Evolutionary conservation across 1,140 invertebrate genomes (phyloP).

Genomic region (Linepithema humile): DNA sequence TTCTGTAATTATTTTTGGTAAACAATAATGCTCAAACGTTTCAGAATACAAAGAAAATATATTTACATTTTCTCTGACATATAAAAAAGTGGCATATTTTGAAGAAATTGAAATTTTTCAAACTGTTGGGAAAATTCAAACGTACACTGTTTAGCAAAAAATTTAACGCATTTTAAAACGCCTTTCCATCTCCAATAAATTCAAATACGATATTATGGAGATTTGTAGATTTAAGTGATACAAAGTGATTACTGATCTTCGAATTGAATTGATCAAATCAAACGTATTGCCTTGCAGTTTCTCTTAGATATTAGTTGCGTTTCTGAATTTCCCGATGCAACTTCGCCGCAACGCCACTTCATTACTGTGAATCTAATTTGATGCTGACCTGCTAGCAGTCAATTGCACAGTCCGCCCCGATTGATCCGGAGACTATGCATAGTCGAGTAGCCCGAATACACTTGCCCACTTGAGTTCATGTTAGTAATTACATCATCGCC

Average conservation of each 20-base stretch:
- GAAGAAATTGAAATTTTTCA: not conserved
- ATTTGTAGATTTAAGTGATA: not conserved
- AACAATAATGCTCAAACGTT: not conserved
- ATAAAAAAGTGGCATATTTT: constrained; percentile 18
- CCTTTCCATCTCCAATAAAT: too few species aligned
- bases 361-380: constrained; percentile 22
- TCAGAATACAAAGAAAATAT: not conserved
- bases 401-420: not conserved
- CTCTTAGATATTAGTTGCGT: constrained; percentile 1
- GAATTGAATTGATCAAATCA: constrained; percentile 7
- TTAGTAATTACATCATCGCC: constrained; percentile 62
- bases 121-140: not conserved
- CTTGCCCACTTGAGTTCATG: constrained; percentile 33
- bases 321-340: constrained; percentile 5
- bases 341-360: constrained; percentile 3
- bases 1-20: constrained; percentile 19
- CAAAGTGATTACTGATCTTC: not conserved
- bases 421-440: constrained; percentile 44
- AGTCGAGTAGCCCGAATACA: constrained; percentile 26
- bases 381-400: not conserved
- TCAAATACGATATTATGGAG: too few species aligned
- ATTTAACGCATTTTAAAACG: too few species aligned
- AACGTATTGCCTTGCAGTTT: constrained; percentile 18
- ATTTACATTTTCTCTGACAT: too few species aligned
- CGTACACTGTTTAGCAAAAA: too few species aligned